phyloP scores from a whole-genome alignment of 1,140 invertebrate genomes.

The Plutomurus gul region DNA sequence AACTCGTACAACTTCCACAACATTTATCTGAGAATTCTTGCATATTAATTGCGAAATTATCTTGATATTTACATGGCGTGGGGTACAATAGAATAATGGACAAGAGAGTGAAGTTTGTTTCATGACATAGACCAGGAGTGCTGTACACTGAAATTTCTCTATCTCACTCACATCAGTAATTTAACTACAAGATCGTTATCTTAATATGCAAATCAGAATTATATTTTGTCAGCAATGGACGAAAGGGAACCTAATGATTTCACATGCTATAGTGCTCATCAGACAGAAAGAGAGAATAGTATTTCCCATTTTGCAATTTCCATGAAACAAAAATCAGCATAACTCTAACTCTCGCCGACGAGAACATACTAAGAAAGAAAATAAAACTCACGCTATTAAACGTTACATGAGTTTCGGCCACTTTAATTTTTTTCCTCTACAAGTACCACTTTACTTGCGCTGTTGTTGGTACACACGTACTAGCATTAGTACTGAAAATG shows the following conservation, averaged over 20 bases:
- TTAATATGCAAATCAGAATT: conserved; percentile 15
- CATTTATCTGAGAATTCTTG: background rate
- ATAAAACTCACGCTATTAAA: background rate
- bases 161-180: no score
- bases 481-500: background rate
- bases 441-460: no score
- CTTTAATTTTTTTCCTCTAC: background rate
- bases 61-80: background rate
- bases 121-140: background rate
- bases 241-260: no score
- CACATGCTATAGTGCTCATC: background rate
- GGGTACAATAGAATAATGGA: background rate
- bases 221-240: background rate
- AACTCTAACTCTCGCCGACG: no score
- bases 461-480: no score
- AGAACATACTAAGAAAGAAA: background rate
- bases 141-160: no score
- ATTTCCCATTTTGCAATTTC: background rate
- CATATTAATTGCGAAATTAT: conserved; percentile 18
- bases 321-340: background rate
- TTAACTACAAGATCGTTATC: background rate
- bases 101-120: background rate
- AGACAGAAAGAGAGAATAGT: background rate
- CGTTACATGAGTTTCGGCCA: background rate
- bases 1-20: background rate